Evolutionary conservation across 2,113 vertebrate species (phyloP), one percentile per base, ranked within the genome.

Genomic region (Recurvirostra avosetta): DNA sequence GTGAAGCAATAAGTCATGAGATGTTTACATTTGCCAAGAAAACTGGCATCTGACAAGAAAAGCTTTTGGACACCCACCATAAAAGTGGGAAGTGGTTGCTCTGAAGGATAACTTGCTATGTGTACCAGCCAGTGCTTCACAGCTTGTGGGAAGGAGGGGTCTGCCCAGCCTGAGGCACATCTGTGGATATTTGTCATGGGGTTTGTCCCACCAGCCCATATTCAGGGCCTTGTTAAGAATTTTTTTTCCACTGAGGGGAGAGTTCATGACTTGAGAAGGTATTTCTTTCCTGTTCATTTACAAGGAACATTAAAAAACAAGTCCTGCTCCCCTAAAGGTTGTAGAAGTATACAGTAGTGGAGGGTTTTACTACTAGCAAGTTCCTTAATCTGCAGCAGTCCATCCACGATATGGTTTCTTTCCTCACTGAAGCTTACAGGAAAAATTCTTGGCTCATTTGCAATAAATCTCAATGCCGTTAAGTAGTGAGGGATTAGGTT

Each of bases 231-330:
- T 83, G 21, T n/a, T 58, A 62, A 38, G 5, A 13, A 30, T 45
- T 5, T n/a, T 71, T 70, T 55, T 45, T 45, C 30, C 19, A 9
- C 0, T 41, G 16, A 0, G 20, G 17, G 32, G 11, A 84, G 16
- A 76, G 47, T 6, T 59, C 76, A 36, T 59, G 18, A n/a, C 52
- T 63, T 83, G 53, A 68, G 9, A 21, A 73, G n/a, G 0, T 85
- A n/a, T 25, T 80, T 72, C 22, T 72, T 76, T 49, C 5, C 13
- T 36, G 3, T 30, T 75, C 6, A 6, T 79, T 87, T 55, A 40
- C 12, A 34, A 63, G 62, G 53, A 83, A 45, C 21, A 18, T 68
- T 79, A 17, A 61, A 34, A 86, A 79, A 0, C 18, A 36, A 45
- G 8, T 76, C n/a, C 32, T 76, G 5, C 2, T 55, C 11, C 17